Evolutionary conservation across 2,113 vertebrate species (phyloP).

Genomic region (Pontoporia blainvillei): DNA sequence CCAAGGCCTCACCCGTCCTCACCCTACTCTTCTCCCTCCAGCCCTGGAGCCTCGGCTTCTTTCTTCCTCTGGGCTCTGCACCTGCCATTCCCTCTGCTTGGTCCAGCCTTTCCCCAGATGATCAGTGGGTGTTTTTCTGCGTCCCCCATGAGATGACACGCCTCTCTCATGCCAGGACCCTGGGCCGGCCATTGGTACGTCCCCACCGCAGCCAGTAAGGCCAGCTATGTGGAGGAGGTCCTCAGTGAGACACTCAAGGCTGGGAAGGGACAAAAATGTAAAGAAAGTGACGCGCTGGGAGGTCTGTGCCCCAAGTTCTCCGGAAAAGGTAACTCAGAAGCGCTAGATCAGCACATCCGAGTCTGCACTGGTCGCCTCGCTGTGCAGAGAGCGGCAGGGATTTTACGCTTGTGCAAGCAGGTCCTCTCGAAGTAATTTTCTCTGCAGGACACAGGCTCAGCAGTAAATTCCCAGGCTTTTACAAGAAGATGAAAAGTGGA

Average conservation of each 20-base stretch:
- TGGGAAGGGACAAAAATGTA: background rate
- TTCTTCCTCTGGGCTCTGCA: background rate
- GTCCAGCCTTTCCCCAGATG: too few relatives aligned
- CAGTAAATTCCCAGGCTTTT: conserved; percentile 48
- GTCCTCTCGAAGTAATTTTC: conserved; percentile 65
- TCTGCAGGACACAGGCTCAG: conserved; percentile 26
- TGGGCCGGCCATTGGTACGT: accelerated
- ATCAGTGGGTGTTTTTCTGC: background rate
- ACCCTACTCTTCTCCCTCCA: background rate
- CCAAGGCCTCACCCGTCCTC: background rate
- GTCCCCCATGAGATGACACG: background rate
- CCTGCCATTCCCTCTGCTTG: background rate
- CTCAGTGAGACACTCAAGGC: background rate
- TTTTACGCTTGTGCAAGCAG: conserved; percentile 69
- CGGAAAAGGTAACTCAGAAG: conserved; percentile 1
- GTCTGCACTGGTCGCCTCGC: background rate
- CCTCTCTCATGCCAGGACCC: background rate
- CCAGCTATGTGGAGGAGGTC: background rate
- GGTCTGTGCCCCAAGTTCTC: background rate
- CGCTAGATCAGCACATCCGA: conserved; percentile 45
- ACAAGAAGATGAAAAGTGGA: conserved; percentile 41
- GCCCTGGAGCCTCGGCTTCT: background rate
- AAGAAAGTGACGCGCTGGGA: background rate
- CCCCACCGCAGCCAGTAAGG: background rate
- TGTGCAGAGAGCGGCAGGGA: background rate